phyloP scores from a whole-genome alignment of 2,797 vertebrate species.

The Lepilemur septentrionalis region DNA sequence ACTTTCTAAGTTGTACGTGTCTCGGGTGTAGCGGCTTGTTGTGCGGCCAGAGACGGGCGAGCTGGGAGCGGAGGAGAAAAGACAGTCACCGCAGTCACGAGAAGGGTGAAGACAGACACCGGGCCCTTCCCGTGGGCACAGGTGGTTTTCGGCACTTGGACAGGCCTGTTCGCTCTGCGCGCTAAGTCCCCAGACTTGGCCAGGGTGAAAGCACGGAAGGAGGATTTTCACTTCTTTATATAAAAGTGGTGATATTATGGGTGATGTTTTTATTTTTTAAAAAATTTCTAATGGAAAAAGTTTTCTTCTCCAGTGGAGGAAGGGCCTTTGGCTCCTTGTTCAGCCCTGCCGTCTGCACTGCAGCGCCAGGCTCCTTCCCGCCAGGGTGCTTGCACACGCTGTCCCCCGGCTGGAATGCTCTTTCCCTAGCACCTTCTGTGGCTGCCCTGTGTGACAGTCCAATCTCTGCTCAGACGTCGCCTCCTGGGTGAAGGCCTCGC shows the following conservation, averaged over 20 bases:
- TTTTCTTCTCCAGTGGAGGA: neutral
- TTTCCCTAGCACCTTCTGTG: neutral
- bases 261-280: neutral
- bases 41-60: neutral
- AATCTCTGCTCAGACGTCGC: neutral
- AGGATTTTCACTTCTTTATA: neutral
- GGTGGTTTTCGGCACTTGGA: too few relatives aligned
- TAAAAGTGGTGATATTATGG: neutral
- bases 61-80: neutral
- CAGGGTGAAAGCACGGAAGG: neutral
- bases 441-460: accelerated
- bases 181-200: neutral
- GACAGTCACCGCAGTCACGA: neutral
- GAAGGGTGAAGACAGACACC: neutral
- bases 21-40: accelerated
- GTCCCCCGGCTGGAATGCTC: neutral
- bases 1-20: accelerated
- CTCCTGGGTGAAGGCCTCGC: too few relatives aligned
- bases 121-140: accelerated
- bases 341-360: neutral
- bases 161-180: accelerated
- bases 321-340: neutral
- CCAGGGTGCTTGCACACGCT: accelerated
- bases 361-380: neutral
- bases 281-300: neutral